Conservation (phyloP, 1,140 invertebrate species). For the Sycophila sp. region DNA sequence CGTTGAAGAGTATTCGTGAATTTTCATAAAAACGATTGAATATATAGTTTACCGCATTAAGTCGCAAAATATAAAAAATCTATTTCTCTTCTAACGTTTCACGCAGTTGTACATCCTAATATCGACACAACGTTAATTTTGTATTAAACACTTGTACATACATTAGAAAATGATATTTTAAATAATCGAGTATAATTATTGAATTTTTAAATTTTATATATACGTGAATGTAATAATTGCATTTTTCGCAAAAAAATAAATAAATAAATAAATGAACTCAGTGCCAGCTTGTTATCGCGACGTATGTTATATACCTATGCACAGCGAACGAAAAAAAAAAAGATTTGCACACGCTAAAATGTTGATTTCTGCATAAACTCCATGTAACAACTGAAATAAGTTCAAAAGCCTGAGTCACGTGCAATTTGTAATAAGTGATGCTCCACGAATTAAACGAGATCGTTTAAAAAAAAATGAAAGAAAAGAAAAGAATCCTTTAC, state of each 20-base stretch:
- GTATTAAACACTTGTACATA: too few species aligned
- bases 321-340: not conserved
- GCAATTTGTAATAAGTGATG: not conserved
- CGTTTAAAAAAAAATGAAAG: not conserved
- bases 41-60: too few species aligned
- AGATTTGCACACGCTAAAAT: not conserved
- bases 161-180: slow-evolving; percentile 8
- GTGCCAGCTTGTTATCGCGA: not conserved
- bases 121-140: too few species aligned
- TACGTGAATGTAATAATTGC: not conserved
- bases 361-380: too few species aligned
- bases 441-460: not conserved
- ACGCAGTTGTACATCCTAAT: too few species aligned
- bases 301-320: not conserved
- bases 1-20: too few species aligned
- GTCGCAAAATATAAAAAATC: too few species aligned
- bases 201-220: not conserved
- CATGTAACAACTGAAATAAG: too few species aligned
- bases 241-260: too few species aligned
- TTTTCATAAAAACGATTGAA: too few species aligned
- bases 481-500: not conserved
- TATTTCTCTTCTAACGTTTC: not conserved
- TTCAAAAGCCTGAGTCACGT: too few species aligned
- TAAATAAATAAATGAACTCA: too few species aligned
- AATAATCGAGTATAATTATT: slow-evolving; percentile 1